These are phyloP conservation scores for Masticophis lateralis DNA, from an alignment of 2,797 vertebrate genomes.

Conservation along the genomic window DNA sequence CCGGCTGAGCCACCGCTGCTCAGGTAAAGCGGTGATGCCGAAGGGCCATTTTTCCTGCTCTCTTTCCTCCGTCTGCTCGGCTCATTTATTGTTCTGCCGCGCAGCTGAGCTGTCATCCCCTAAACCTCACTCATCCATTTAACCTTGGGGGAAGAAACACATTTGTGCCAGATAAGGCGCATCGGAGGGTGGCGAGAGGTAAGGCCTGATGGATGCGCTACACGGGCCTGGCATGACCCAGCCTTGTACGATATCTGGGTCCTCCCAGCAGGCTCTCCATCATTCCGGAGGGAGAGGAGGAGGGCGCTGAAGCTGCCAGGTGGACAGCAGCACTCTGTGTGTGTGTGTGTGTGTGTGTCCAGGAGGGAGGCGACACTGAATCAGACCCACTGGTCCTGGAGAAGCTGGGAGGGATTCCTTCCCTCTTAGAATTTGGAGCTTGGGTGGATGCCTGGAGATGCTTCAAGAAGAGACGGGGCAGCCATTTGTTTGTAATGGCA, in stretches of 20 bases:
- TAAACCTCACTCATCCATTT: slow-evolving; percentile 72
- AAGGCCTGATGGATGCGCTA: slow-evolving; percentile 76
- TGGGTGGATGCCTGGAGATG: background rate
- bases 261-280: slow-evolving; percentile 73
- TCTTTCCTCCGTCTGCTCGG: background rate
- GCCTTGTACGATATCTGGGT: slow-evolving; percentile 76
- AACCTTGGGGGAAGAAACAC: slow-evolving; percentile 73
- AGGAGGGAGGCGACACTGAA: background rate
- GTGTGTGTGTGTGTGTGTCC: background rate
- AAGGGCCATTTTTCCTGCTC: background rate
- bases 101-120: slow-evolving; percentile 52
- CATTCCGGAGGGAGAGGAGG: slow-evolving; percentile 66
- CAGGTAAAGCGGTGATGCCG: background rate
- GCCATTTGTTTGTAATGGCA: too few relatives aligned
- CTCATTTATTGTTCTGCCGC: slow-evolving; percentile 45
- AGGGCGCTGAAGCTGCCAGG: slow-evolving; percentile 53
- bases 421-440: background rate
- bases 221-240: slow-evolving; percentile 71
- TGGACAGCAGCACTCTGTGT: accelerated
- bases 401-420: background rate
- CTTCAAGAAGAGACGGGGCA: background rate
- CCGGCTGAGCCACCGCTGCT: background rate
- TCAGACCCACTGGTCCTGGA: background rate
- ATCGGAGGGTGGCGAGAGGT: slow-evolving; percentile 58
- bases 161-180: slow-evolving; percentile 68